phyloP scores from a whole-genome alignment of 2,888 invertebrate genomes.

The Petrophora chlorosata region DNA sequence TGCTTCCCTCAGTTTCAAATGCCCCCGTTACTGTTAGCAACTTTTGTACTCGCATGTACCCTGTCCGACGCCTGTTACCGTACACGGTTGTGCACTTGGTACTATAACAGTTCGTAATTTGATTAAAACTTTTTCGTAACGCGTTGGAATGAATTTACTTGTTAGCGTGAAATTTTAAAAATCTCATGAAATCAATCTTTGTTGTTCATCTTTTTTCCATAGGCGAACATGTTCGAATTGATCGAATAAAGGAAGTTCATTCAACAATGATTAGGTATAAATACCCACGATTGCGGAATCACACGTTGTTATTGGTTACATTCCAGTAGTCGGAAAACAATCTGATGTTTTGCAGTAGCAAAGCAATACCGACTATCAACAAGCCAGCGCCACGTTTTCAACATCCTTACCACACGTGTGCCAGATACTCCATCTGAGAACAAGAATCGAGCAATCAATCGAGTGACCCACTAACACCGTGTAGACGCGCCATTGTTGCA shows the following conservation, averaged over 20 bases:
- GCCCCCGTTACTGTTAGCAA: constrained; percentile 44
- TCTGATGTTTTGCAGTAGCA: constrained; percentile 1
- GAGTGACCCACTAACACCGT: constrained; percentile 54
- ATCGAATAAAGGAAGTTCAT: too few species aligned
- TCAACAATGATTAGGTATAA: too few species aligned
- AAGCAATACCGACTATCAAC: constrained; percentile 10
- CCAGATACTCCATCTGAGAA: constrained; percentile 31
- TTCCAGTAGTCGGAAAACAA: constrained; percentile 4
- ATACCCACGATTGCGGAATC: neutral
- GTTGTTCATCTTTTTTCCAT: too few species aligned
- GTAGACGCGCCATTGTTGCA: constrained; percentile 65
- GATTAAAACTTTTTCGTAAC: constrained; percentile 21
- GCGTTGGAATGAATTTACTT: constrained; percentile 10
- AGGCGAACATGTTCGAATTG: too few species aligned
- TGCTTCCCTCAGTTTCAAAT: constrained; percentile 59
- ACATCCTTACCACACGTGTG: constrained; percentile 30
- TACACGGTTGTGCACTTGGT: constrained; percentile 27
- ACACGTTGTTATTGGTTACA: constrained; percentile 1
- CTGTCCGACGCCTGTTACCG: constrained; percentile 16
- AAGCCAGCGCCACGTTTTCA: constrained; percentile 19
- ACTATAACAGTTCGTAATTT: constrained; percentile 24
- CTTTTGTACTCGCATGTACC: constrained; percentile 24
- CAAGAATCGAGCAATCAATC: constrained; percentile 53
- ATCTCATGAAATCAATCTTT: too few species aligned
- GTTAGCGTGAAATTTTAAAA: too few species aligned